A percentile compares a stretch with the other conserved stretches of the same genome.
Conservation (phyloP, 2,797 vertebrate genomes). For the Sebastes nivosus region DNA sequence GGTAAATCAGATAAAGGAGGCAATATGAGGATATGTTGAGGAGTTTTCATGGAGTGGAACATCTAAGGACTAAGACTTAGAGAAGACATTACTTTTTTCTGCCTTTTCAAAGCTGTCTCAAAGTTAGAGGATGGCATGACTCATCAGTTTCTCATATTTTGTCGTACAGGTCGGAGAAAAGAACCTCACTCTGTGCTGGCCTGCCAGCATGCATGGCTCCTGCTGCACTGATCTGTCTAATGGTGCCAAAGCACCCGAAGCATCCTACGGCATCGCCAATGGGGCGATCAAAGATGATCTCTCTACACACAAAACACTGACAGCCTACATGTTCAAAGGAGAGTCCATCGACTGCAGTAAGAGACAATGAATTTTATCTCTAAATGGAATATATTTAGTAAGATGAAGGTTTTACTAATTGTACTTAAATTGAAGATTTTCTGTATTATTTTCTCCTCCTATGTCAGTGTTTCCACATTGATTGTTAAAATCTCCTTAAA, state of each 20-base stretch:
- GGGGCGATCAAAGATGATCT: neutral
- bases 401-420: neutral
- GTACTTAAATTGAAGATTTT: no score
- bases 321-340: conserved; percentile 38
- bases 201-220: conserved; percentile 16
- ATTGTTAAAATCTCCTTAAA: neutral
- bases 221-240: conserved; percentile 73
- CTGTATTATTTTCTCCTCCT: neutral
- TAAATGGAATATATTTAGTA: neutral
- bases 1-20: conserved; percentile 22
- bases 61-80: neutral
- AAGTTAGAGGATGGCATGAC: neutral
- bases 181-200: conserved; percentile 59
- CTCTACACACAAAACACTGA: fast-evolving
- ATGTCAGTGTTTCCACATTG: neutral
- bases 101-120: neutral
- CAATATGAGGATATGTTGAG: neutral
- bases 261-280: conserved; percentile 50
- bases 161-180: conserved; percentile 21
- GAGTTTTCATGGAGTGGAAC: neutral
- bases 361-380: conserved; percentile 10
- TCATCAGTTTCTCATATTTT: neutral
- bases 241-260: fast-evolving
- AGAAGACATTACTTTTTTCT: neutral
- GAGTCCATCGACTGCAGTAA: conserved; percentile 57